Base-by-base conservation (phyloP, 2,888 invertebrate species). In the Iphiclides podalirius region DNA sequence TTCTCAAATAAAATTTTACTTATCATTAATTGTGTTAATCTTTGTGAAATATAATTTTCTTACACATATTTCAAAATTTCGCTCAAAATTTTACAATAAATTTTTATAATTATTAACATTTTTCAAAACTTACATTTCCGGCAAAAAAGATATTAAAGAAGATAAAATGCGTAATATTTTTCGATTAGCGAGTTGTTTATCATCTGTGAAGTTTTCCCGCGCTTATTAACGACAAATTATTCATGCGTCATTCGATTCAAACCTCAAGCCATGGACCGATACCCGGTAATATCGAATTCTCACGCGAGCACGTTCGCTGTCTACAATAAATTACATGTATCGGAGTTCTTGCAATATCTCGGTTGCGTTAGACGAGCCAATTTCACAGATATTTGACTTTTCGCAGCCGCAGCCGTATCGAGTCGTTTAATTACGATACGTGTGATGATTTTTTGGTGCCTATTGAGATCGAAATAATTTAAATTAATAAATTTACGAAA, bases 221-320 rank as follows among this genome's bases (percentile, higher is more conserved):
- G 26, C 23, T 14, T n/a, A 26, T 23, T 43, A 39, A n/a, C n/a
- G n/a, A n/a, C n/a, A n/a, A n/a, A n/a, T n/a, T n/a, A n/a, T n/a
- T n/a, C n/a, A n/a, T n/a, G n/a, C n/a, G n/a, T n/a, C n/a, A n/a
- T n/a, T n/a, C n/a, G n/a, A n/a, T n/a, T n/a, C n/a, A n/a, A n/a
- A n/a, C n/a, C n/a, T n/a, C n/a, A 39, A 34, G 11, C 9, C 43
- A 39, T 44, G 38, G 16, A 12, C 17, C 34, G 39, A 42, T 43
- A 34, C 9, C 8, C 13, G 13, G 43, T 33, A 23, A 38, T 35
- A 39, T 48, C 13, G n/a, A 13, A 51, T 48, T 54, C 50, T 57
- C 60, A 59, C 61, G 59, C 57, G 52, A 59, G 46, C 38, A 33
- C 46, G 52, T 55, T 56, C 47, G 39, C 20, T 28, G 47, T 31